Conservation (phyloP, 2,797 vertebrate genomes). For the Pseudocheirus occidentalis region DNA sequence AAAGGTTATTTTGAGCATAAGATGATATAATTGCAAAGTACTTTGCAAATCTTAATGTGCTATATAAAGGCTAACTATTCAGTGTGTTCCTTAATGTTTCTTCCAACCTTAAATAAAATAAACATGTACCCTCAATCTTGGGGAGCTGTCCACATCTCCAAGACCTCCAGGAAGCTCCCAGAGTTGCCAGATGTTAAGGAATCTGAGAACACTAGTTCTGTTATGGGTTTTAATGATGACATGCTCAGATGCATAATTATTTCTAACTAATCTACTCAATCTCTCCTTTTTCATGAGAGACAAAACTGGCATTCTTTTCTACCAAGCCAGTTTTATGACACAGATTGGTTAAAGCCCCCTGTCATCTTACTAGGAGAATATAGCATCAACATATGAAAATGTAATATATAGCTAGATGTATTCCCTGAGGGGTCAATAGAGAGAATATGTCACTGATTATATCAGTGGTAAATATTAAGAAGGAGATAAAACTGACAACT, state of each 20-base stretch:
- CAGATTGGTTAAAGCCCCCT: background rate
- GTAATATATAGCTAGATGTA: background rate
- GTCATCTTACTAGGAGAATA: background rate
- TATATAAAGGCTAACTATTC: background rate
- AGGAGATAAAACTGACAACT: background rate
- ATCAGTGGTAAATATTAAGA: background rate
- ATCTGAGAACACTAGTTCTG: background rate
- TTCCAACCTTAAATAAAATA: background rate
- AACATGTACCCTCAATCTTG: background rate
- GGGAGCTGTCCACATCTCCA: background rate
- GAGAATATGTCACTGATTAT: background rate
- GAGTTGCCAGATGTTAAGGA: slow-evolving; percentile 16
- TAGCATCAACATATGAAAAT: background rate
- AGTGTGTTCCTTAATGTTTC: background rate
- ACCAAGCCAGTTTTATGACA: background rate
- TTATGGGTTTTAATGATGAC: background rate
- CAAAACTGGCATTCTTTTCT: background rate
- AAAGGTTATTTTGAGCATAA: background rate
- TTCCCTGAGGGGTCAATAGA: background rate
- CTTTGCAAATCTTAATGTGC: background rate
- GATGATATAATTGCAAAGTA: background rate
- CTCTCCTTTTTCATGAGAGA: background rate
- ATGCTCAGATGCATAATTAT: background rate
- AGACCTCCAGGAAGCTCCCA: background rate
- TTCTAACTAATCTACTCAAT: background rate